Evolutionary conservation across 2,888 invertebrate species (phyloP), one percentile per base, ranked within the genome.

Genomic region (Cartodere bifasciata): DNA sequence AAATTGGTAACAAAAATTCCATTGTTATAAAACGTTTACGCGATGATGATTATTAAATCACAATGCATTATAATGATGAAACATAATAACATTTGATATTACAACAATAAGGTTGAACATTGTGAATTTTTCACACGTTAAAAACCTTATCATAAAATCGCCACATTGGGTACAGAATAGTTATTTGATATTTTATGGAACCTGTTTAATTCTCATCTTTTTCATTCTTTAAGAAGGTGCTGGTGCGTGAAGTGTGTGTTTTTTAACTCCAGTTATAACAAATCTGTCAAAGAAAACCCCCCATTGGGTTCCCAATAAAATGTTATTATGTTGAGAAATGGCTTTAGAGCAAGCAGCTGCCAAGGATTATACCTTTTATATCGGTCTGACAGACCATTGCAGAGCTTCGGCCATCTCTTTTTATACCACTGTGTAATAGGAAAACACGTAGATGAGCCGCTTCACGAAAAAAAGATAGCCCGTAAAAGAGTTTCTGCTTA

Each of bases 281-380:
- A 49, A 48, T 47, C 50, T 49, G 50, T 51, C 50, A 50, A 49
- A 51, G 47, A 43, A 48, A 44, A 36, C 47, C 49, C 51, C 51
- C 50, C 46, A 39, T 38, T 34, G 48, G 46, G 38, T 34, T 40
- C 36, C 42, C 43, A 45, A 52, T 51, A 51, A 51, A 51, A 52
- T 51, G 50, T 50, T 51, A 51, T 49, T 52, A 51, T 51, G 51
- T 49, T 49, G 46, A 50, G 51, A 50, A 50, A 52, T 49, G 49
- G 47, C 47, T 47, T 48, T 47, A 49, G 43, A 42, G 35, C 43
- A 40, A 49, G 44, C 51, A 49, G 49, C 52, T 52, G 52, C 48
- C 41, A 37, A 39, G 50, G 49, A 50, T 50, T 50, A 50, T 43
- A 40, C 42, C 43, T 47, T 45, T 46, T 44, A 42, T 45, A 42